Percentiles rank a stretch among this genome's conserved stretches.
Conservation (phyloP, 2,113 vertebrate genomes). For the Sceloporus tristichus region DNA sequence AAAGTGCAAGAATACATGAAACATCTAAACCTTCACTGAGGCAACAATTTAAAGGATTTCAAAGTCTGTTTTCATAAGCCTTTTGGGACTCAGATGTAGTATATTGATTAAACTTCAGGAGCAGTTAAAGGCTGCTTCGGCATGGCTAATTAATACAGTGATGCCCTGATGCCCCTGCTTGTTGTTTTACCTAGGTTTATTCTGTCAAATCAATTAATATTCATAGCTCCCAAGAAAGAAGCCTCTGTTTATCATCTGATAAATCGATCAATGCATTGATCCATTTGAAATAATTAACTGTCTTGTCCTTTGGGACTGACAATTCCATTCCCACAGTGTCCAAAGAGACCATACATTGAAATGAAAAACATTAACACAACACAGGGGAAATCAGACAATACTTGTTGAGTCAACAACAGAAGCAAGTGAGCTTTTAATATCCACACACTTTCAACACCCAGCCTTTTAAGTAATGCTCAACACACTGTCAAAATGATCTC, state of each 20-base stretch:
- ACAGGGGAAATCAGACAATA: slow-evolving; percentile 6
- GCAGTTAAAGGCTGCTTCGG: slow-evolving; percentile 67
- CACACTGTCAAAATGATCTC: not conserved
- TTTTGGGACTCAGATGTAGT: slow-evolving; percentile 67
- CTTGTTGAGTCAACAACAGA: not conserved
- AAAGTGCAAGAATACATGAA: slow-evolving; percentile 14
- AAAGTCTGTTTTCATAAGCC: slow-evolving; percentile 71
- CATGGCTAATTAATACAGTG: slow-evolving; percentile 72
- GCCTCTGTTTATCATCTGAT: slow-evolving; percentile 58
- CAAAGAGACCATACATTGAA: slow-evolving; percentile 30
- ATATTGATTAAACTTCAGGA: slow-evolving; percentile 76
- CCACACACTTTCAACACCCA: not conserved
- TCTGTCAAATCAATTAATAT: slow-evolving; percentile 73
- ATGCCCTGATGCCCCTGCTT: slow-evolving; percentile 67
- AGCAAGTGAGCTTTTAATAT: not conserved
- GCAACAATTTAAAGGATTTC: slow-evolving; percentile 73
- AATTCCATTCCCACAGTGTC: slow-evolving; percentile 23
- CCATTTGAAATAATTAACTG: slow-evolving; percentile 33
- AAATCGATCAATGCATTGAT: slow-evolving; percentile 22
- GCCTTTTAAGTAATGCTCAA: not conserved
- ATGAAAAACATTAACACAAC: slow-evolving; percentile 19
- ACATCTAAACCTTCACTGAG: slow-evolving; percentile 60
- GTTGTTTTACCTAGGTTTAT: slow-evolving; percentile 68
- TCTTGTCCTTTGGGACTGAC: slow-evolving; percentile 42
- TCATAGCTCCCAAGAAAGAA: slow-evolving; percentile 61